A percentile compares a stretch with the other conserved stretches of the same genome.
These are phyloP conservation scores for Lypha dubia DNA, from an alignment of 2,888 invertebrate genomes.

Conservation along the genomic window DNA sequence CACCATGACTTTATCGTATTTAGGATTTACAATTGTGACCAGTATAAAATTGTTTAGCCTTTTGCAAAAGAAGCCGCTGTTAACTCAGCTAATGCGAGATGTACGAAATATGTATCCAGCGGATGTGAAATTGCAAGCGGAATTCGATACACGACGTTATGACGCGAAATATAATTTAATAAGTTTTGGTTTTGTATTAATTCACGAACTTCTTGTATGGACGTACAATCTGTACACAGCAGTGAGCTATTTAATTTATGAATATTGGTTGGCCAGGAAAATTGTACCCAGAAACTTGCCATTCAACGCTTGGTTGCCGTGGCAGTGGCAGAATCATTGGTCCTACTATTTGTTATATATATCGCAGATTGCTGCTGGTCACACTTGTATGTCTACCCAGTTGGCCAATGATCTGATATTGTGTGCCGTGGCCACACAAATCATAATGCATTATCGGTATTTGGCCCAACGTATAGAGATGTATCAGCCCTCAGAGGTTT, in stretches of 20 bases:
- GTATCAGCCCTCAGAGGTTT: conserved; percentile 63
- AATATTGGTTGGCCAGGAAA: conserved; percentile 73
- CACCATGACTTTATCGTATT: conserved; percentile 77
- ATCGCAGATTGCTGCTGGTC: conserved; percentile 77
- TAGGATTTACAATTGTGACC: conserved; percentile 78
- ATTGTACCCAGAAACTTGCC: conserved; percentile 75
- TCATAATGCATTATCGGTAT: conserved; percentile 81
- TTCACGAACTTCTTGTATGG: conserved; percentile 78
- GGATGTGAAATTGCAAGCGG: conserved; percentile 66
- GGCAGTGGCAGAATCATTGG: conserved; percentile 76
- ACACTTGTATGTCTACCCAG: conserved; percentile 77
- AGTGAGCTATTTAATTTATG: conserved; percentile 76
- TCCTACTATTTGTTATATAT: conserved; percentile 77
- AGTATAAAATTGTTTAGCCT: conserved; percentile 78
- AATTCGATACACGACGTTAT: conserved; percentile 64
- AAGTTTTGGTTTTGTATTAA: conserved; percentile 75
- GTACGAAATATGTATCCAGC: conserved; percentile 77
- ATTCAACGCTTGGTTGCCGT: conserved; percentile 78
- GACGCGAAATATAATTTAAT: conserved; percentile 73
- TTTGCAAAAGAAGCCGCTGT: conserved; percentile 73
- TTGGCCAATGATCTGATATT: conserved; percentile 79
- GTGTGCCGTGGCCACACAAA: conserved; percentile 77
- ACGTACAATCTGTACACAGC: conserved; percentile 79
- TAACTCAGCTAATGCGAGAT: conserved; percentile 75
- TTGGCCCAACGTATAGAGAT: conserved; percentile 73